Conservation (phyloP, 2,888 invertebrate genomes). For the Pterostichus madidus region DNA sequence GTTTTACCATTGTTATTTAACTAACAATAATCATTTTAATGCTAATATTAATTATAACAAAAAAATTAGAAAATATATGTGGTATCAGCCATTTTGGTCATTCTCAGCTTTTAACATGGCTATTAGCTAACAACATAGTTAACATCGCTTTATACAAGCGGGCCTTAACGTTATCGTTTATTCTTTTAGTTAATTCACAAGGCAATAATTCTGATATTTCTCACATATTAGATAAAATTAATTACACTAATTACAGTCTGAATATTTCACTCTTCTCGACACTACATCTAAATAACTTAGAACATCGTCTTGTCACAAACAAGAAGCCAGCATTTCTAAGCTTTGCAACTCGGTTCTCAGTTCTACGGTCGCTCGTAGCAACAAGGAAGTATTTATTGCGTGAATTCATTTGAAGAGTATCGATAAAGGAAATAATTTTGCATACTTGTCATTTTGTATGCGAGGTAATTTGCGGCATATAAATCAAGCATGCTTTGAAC, state of each 20-base stretch:
- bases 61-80: too few relatives aligned
- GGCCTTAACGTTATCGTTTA: too few relatives aligned
- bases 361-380: constrained; percentile 20
- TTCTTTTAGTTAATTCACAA: too few relatives aligned
- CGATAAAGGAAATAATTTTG: constrained; percentile 65
- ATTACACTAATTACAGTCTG: background rate
- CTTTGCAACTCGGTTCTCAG: constrained; percentile 21
- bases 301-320: background rate
- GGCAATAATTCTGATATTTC: background rate
- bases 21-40: too few relatives aligned
- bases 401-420: constrained; percentile 60
- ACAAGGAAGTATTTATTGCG: constrained; percentile 63
- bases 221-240: constrained; percentile 17
- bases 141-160: too few relatives aligned
- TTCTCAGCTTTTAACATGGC: too few relatives aligned
- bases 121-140: too few relatives aligned
- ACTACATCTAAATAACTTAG: too few relatives aligned
- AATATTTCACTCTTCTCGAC: background rate
- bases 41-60: too few relatives aligned
- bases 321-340: constrained; percentile 4
- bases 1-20: too few relatives aligned
- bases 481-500: constrained; percentile 54
- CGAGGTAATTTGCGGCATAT: constrained; percentile 57
- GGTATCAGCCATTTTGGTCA: too few relatives aligned
- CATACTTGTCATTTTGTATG: constrained; percentile 61